Evolutionary conservation across 2,113 vertebrate genomes (phyloP), one percentile per base, ranked within the genome.

Genomic region (Jacana jacana): DNA sequence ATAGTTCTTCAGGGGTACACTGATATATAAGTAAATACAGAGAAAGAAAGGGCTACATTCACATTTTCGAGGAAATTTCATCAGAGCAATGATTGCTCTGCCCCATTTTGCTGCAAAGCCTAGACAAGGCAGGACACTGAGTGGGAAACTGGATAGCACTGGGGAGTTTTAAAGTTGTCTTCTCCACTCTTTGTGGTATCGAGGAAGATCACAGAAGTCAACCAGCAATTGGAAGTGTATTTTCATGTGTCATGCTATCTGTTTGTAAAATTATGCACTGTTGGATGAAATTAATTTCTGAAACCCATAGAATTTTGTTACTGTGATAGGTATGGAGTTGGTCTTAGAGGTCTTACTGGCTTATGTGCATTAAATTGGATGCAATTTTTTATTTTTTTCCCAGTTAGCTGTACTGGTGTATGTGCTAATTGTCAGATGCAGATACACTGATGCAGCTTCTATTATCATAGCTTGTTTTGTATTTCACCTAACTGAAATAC

Each of bases 1-100:
- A 87, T 70, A 84, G 77, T 86, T 95, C 86, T 86, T 89, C 65
- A 55, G 95, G 76, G 79, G 44, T 95, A 20, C 57, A 19, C 81
- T 93, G 85, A 94, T 90, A 82, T 95, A 6, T 77, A 97, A 93
- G 80, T 84, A 96, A 91, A 90, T 78, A 93, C 11, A 51, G 88
- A 63, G 78, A 11, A 89, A 97, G 80, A 91, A 96, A 93, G 69
- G 71, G 28, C 58, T 73, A 57, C 76, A 92, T 87, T 88, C 55
- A 94, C 58, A 23, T 91, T 97, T 96, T 88, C 2, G 13, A 81
- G 65, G 93, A 84, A 86, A 91, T 96, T 96, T 95, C 83, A 64
- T 83, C 82, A 61, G 75, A 63, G 51, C 93, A n/a, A n/a, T 80
- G 64, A 94, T 88, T 61, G 64, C 84, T 87, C 75, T 96, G n/a